Percentiles rank a stretch among this genome's conserved stretches.
Evolutionary conservation across 2,888 invertebrate species (phyloP).

Genomic region (Orthosia gothica): DNA sequence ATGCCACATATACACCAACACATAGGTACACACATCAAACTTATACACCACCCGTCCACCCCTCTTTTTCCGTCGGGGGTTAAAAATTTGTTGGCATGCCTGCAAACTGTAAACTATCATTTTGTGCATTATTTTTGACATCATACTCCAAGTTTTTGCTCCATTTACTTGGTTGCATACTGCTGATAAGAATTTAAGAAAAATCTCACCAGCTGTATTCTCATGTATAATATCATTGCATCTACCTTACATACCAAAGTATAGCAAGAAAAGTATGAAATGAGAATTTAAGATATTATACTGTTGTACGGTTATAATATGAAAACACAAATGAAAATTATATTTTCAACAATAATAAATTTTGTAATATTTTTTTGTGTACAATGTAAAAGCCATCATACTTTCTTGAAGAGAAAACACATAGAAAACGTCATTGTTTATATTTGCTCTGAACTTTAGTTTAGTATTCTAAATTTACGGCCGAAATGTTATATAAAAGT

Average conservation of each 20-base stretch:
- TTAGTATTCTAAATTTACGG: constrained; percentile 15
- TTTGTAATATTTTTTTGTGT: too few relatives aligned
- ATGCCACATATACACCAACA: too few relatives aligned
- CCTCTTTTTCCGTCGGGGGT: background rate
- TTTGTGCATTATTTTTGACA: constrained; percentile 23
- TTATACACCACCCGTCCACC: too few relatives aligned
- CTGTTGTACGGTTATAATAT: background rate
- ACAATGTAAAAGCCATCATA: background rate
- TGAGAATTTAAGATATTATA: background rate
- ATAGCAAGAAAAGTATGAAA: too few relatives aligned
- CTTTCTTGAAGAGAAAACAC: background rate
- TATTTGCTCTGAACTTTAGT: constrained; percentile 14
- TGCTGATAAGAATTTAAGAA: constrained; percentile 24
- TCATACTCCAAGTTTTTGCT: constrained; percentile 28
- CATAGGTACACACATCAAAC: too few relatives aligned
- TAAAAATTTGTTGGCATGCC: constrained; percentile 27
- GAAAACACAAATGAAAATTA: background rate
- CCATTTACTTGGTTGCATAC: constrained; percentile 29
- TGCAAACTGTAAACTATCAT: constrained; percentile 21
- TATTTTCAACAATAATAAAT: too few relatives aligned
- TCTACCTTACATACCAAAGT: too few relatives aligned
- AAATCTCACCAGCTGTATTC: constrained; percentile 7
- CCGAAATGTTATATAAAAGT: constrained; percentile 22
- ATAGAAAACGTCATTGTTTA: background rate
- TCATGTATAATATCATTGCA: background rate